Evolutionary conservation across 2,113 vertebrate genomes (phyloP).

Genomic region (Bubalus kerabau): DNA sequence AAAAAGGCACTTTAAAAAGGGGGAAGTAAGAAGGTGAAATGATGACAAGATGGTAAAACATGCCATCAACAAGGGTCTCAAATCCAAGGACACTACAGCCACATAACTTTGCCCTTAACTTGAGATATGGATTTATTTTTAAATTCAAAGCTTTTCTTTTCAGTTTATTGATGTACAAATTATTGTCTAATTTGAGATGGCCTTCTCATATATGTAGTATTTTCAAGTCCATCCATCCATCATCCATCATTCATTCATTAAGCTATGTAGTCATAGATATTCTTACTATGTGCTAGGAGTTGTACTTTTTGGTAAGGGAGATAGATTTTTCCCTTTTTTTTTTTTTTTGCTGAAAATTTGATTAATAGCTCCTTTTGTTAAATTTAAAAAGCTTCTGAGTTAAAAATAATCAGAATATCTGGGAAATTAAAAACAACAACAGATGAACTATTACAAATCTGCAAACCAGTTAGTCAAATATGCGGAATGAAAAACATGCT

Average conservation of each 20-base stretch:
- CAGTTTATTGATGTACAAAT: background rate
- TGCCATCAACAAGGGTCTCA: background rate
- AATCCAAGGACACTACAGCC: background rate
- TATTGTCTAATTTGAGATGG: background rate
- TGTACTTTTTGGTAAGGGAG: background rate
- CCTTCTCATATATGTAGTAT: background rate
- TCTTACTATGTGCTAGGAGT: background rate
- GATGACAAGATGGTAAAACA: background rate
- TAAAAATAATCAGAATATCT: constrained; percentile 53
- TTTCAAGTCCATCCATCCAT: background rate
- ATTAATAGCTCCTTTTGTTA: constrained; percentile 6
- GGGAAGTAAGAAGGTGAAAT: background rate
- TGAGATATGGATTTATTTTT: background rate
- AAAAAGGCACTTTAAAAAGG: background rate
- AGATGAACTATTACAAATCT: constrained; percentile 47
- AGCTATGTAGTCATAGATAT: background rate
- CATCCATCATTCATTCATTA: background rate
- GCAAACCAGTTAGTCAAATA: constrained; percentile 51
- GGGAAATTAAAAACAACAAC: constrained; percentile 54
- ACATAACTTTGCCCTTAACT: background rate
- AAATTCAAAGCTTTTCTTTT: background rate
- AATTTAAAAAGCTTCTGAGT: background rate
- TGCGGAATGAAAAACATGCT: constrained; percentile 46
- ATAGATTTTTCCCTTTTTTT: background rate
- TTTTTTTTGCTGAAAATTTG: background rate